Conservation (phyloP, 2,113 vertebrate species). For the Talpa occidentalis region DNA sequence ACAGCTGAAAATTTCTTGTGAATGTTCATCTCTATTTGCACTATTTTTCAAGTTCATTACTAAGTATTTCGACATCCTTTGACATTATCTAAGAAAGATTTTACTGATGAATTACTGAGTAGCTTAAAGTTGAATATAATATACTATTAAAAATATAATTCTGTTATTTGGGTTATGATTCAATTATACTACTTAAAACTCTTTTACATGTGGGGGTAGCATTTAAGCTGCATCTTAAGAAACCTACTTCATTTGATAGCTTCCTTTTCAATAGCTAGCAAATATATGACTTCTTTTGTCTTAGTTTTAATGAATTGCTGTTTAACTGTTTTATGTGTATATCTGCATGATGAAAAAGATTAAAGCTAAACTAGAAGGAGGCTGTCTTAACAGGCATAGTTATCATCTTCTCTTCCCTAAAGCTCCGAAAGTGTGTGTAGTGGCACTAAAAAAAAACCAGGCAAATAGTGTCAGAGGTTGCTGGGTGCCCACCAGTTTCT, state of each 20-base stretch:
- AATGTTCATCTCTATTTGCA: not conserved
- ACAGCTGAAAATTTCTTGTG: not conserved
- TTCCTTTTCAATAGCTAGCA: constrained; percentile 29
- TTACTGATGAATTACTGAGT: constrained; percentile 53
- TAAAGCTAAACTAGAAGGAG: constrained; percentile 52
- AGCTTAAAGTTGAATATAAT: constrained; percentile 30
- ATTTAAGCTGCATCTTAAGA: constrained; percentile 44
- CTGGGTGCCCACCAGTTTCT: not conserved
- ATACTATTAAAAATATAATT: constrained; percentile 59
- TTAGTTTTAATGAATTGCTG: constrained; percentile 30
- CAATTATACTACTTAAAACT: constrained; percentile 60
- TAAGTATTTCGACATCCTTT: constrained; percentile 33
- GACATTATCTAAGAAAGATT: constrained; percentile 43
- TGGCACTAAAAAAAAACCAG: not conserved
- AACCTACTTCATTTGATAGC: constrained; percentile 41
- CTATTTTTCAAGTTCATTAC: not conserved
- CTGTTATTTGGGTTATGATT: constrained; percentile 68
- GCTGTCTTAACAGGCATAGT: not conserved
- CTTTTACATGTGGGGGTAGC: constrained; percentile 33
- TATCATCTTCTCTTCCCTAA: not conserved
- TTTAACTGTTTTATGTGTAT: constrained; percentile 28
- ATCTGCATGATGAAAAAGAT: not conserved
- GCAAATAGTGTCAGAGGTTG: not conserved
- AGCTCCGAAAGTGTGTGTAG: not conserved
- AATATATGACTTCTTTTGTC: constrained; percentile 31